phyloP scores from a whole-genome alignment of 2,888 invertebrate species.

The Xanthia togata region DNA sequence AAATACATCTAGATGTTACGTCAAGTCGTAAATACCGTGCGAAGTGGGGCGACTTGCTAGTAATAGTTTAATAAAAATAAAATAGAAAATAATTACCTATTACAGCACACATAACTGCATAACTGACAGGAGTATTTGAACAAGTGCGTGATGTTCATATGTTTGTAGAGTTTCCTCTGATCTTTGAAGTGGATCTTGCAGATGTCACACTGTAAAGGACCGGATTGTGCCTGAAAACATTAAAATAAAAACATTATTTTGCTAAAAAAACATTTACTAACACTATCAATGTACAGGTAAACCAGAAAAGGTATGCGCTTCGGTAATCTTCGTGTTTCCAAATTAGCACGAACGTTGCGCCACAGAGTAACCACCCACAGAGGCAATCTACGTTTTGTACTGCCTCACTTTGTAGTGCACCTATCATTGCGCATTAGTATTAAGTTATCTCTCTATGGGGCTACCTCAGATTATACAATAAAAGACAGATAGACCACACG shows the following conservation, averaged over 20 bases:
- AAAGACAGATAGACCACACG: no score
- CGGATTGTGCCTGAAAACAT: slow-evolving; percentile 73
- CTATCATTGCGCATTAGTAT: not conserved
- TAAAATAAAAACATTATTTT: not conserved
- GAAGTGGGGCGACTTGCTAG: not conserved
- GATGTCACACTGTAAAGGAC: slow-evolving; percentile 82
- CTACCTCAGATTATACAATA: no score
- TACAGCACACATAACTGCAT: slow-evolving; percentile 81
- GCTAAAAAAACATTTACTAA: not conserved
- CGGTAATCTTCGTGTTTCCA: not conserved
- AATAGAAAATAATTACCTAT: slow-evolving; percentile 70
- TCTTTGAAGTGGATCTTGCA: slow-evolving; percentile 82
- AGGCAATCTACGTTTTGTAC: not conserved
- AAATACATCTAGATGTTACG: not conserved
- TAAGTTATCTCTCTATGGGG: not conserved
- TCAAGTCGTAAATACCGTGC: not conserved
- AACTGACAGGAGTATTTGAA: slow-evolving; percentile 82
- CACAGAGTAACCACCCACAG: not conserved
- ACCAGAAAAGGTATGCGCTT: not conserved
- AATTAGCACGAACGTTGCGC: not conserved
- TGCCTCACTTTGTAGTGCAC: not conserved
- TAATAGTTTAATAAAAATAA: no score
- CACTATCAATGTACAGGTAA: not conserved
- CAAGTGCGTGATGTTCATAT: slow-evolving; percentile 84
- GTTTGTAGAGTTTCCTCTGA: slow-evolving; percentile 83